These are phyloP conservation scores for Cavia aperea DNA, from an alignment of 2,113 vertebrate genomes.

Conservation along the genomic window DNA sequence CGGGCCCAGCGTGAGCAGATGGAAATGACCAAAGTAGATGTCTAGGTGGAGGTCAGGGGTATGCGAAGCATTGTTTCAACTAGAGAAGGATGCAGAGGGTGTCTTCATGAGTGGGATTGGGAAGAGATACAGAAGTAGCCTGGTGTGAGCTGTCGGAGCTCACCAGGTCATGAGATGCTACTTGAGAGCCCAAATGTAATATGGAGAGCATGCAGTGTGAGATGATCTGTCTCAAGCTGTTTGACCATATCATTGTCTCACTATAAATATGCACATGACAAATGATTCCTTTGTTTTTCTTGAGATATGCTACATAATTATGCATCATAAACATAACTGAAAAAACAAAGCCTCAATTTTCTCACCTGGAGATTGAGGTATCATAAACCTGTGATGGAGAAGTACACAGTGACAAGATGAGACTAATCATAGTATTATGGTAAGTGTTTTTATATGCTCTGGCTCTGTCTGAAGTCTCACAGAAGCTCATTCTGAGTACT, in stretches of 20 bases:
- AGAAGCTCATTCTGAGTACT: neutral
- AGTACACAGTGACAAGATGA: neutral
- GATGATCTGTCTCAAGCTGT: rapidly evolving
- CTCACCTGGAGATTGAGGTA: neutral
- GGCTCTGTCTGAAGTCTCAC: neutral
- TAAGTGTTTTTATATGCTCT: neutral
- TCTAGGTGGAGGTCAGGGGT: rapidly evolving
- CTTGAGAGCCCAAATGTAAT: neutral
- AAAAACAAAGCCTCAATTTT: neutral
- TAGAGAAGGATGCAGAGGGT: neutral
- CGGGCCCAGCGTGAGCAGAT: neutral
- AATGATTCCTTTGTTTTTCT: neutral
- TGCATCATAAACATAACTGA: neutral
- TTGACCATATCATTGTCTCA: too few species aligned
- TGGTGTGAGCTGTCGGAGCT: neutral
- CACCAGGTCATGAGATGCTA: neutral
- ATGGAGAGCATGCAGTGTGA: neutral
- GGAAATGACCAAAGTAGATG: neutral
- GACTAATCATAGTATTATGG: neutral
- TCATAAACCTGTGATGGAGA: neutral
- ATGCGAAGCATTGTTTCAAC: neutral
- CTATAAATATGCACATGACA: neutral
- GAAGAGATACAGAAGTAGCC: neutral
- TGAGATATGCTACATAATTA: neutral
- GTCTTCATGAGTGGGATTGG: neutral